Evolutionary conservation across 2,888 invertebrate genomes (phyloP).

Genomic region (Myathropa florea): DNA sequence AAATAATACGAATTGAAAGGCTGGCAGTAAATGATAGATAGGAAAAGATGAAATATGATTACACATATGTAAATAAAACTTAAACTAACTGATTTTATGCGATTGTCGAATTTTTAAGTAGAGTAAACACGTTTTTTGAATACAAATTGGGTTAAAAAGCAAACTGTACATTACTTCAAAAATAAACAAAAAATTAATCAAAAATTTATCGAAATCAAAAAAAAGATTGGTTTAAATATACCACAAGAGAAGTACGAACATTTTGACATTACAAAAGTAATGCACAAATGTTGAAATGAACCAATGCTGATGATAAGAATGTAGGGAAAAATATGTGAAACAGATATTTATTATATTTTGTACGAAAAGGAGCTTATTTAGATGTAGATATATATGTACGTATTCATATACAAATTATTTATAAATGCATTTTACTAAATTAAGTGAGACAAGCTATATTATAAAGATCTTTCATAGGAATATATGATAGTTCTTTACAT

Average conservation of each 20-base stretch:
- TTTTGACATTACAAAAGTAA: conserved; percentile 2
- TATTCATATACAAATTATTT: conserved; percentile 59
- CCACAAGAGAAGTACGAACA: not conserved
- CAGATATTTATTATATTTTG: conserved; percentile 64
- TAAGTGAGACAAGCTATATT: conserved; percentile 12
- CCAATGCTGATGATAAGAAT: conserved; percentile 24
- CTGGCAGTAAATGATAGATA: too few relatives aligned
- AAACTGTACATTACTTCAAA: not conserved
- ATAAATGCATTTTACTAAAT: conserved; percentile 27
- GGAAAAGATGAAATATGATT: too few relatives aligned
- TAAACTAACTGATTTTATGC: too few relatives aligned
- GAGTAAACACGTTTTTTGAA: too few relatives aligned
- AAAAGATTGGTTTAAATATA: not conserved
- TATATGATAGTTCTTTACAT: not conserved
- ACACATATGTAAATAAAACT: too few relatives aligned
- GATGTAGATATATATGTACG: conserved; percentile 45
- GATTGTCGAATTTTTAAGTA: too few relatives aligned
- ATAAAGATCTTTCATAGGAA: not conserved
- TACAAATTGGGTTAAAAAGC: too few relatives aligned
- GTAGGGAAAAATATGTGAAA: conserved; percentile 44
- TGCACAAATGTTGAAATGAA: conserved; percentile 2
- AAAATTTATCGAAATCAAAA: not conserved
- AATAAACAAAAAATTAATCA: not conserved
- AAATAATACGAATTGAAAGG: too few relatives aligned
- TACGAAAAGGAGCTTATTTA: conserved; percentile 66